A percentile compares a stretch with the other conserved stretches of the same genome.
Conservation (phyloP, 2,797 vertebrate species). For the Percopsis omiscomaycus region DNA sequence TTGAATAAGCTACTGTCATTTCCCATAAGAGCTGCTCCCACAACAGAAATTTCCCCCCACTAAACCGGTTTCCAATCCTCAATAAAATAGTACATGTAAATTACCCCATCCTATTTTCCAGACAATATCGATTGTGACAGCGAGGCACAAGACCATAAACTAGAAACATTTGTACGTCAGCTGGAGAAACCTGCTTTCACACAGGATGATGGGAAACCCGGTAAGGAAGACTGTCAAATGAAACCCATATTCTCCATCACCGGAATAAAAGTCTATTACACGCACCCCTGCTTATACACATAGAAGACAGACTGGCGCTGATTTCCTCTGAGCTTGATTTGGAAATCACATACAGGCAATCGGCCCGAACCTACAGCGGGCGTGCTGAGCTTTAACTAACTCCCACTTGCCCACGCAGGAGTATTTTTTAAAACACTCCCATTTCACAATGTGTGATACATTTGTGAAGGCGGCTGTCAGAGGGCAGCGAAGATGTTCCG, state of each 20-base stretch:
- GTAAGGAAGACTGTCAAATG: constrained; percentile 51
- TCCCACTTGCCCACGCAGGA: constrained; percentile 10
- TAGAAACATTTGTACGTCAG: constrained; percentile 65
- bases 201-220: constrained; percentile 50
- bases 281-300: constrained; percentile 44
- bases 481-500: no score
- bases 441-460: constrained; percentile 53
- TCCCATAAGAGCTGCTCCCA: constrained; percentile 70
- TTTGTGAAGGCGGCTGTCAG: constrained; percentile 15
- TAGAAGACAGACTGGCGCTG: constrained; percentile 38
- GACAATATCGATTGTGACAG: constrained; percentile 77
- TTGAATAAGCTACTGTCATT: constrained; percentile 80
- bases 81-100: constrained; percentile 76
- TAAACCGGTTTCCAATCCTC: constrained; percentile 68
- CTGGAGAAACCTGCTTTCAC: constrained; percentile 56
- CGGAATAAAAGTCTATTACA: constrained; percentile 57
- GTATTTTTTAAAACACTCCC: constrained; percentile 31
- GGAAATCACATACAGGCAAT: constrained; percentile 60
- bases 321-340: constrained; percentile 53
- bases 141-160: constrained; percentile 64
- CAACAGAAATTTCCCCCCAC: constrained; percentile 47
- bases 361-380: constrained; percentile 37
- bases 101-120: constrained; percentile 70
- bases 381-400: constrained; percentile 13
- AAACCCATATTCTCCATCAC: constrained; percentile 46